These are phyloP conservation scores for Aurelia sp. DNA, from an alignment of 30 jellyfish, hydroid and myxozoan genomes.

Conservation along the genomic window DNA sequence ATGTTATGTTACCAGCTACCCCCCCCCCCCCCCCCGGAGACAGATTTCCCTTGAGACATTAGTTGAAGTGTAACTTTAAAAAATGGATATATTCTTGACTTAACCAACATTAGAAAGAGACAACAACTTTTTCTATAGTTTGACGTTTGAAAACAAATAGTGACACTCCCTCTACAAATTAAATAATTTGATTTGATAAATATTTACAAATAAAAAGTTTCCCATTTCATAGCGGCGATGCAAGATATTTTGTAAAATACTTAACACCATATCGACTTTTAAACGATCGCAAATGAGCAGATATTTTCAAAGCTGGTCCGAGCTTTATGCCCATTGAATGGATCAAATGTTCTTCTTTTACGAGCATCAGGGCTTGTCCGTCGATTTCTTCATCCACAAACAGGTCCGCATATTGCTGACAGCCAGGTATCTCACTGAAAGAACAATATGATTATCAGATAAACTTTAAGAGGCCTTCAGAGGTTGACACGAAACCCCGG, in stretches of 20 bases:
- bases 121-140: not conserved
- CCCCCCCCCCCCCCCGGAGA: no score
- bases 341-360: constrained; percentile 88
- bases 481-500: no score
- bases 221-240: constrained; percentile 85
- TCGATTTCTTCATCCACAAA: constrained; percentile 94
- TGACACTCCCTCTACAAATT: not conserved
- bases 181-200: constrained; percentile 3
- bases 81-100: no score
- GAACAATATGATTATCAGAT: not conserved
- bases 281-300: constrained; percentile 88
- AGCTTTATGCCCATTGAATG: constrained; percentile 92
- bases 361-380: constrained; percentile 95
- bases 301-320: constrained; percentile 99
- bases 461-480: no score
- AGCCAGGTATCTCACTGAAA: constrained; percentile 96
- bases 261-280: constrained; percentile 86
- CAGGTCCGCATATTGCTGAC: constrained; percentile 80
- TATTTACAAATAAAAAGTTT: constrained; percentile 38
- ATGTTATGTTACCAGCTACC: no score
- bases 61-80: no score
- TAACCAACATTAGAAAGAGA: no score
- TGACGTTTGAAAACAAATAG: not conserved
- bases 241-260: constrained; percentile 83
- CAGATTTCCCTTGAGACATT: no score